Percentiles rank a stretch among this genome's conserved stretches.
These are phyloP conservation scores for Macrosteles quadrilineatus DNA, from an alignment of 1,140 invertebrate species.

Conservation along the genomic window DNA sequence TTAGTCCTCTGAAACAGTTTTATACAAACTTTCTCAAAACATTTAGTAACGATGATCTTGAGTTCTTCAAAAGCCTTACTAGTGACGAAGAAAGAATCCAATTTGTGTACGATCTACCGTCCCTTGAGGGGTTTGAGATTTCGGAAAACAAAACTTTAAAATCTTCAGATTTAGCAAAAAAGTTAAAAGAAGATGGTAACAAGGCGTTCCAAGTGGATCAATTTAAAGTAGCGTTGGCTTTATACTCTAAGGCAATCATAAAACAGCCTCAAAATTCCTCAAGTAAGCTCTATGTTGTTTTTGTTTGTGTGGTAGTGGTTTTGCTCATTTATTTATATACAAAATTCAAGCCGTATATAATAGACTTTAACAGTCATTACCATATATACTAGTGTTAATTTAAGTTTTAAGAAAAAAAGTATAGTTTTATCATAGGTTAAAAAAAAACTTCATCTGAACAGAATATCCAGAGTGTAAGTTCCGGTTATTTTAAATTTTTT, in stretches of 20 bases:
- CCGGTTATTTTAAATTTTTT: too few relatives aligned
- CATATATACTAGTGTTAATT: too few relatives aligned
- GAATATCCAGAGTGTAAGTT: too few relatives aligned
- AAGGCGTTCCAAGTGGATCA: slow-evolving; percentile 73
- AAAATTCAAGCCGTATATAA: too few relatives aligned
- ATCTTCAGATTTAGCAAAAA: slow-evolving; percentile 50
- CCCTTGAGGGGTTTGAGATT: neutral
- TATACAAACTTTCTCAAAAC: slow-evolving; percentile 21
- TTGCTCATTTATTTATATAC: neutral
- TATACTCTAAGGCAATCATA: slow-evolving; percentile 72
- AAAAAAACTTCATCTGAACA: too few relatives aligned
- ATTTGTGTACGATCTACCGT: slow-evolving; percentile 12
- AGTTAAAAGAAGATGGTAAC: slow-evolving; percentile 76
- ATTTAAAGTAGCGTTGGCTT: slow-evolving; percentile 69
- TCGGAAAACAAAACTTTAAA: neutral
- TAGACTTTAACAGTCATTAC: too few relatives aligned
- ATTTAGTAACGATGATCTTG: slow-evolving; percentile 7
- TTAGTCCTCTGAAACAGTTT: slow-evolving; percentile 21
- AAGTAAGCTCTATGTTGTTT: slow-evolving; percentile 39
- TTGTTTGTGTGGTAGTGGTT: neutral
- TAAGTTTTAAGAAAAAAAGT: too few relatives aligned
- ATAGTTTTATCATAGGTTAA: too few relatives aligned
- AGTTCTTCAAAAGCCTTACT: slow-evolving; percentile 4
- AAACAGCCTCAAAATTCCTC: slow-evolving; percentile 55
- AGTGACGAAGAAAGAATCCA: slow-evolving; percentile 13